Percentiles rank a stretch among this genome's conserved stretches.
phyloP scores from a whole-genome alignment of 2,113 vertebrate species.

The Euleptes europaea region DNA sequence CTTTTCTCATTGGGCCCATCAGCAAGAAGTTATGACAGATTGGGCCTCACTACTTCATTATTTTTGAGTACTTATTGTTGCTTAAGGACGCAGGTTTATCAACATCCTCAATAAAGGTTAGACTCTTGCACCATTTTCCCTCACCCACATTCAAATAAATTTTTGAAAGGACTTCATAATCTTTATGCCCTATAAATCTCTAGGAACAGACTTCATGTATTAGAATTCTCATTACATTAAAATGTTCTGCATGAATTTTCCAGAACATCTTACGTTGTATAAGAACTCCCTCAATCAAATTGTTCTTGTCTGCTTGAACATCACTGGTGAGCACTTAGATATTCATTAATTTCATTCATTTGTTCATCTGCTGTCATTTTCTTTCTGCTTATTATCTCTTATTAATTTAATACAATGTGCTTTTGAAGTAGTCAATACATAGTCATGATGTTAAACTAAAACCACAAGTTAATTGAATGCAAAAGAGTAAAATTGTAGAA shows the following conservation, averaged over 20 bases:
- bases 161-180: too few relatives aligned
- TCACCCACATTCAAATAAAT: too few relatives aligned
- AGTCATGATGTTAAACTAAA: neutral
- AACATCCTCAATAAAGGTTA: neutral
- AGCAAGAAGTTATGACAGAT: neutral
- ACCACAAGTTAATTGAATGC: neutral
- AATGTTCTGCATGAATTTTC: neutral
- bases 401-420: neutral
- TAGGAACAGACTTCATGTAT: neutral
- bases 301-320: neutral
- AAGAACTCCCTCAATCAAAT: neutral
- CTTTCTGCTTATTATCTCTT: neutral
- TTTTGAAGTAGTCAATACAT: neutral
- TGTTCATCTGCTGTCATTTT: neutral
- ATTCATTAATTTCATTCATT: neutral
- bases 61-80: too few relatives aligned
- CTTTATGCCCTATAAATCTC: neutral
- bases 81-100: neutral
- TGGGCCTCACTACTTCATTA: slow-evolving; percentile 7
- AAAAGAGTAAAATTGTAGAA: neutral
- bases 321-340: neutral
- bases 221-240: neutral
- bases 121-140: too few relatives aligned
- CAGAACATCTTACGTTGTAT: neutral
- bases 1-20: too few relatives aligned